Base-by-base conservation (phyloP, 2,113 vertebrate genomes). In the Orcinus orca region DNA sequence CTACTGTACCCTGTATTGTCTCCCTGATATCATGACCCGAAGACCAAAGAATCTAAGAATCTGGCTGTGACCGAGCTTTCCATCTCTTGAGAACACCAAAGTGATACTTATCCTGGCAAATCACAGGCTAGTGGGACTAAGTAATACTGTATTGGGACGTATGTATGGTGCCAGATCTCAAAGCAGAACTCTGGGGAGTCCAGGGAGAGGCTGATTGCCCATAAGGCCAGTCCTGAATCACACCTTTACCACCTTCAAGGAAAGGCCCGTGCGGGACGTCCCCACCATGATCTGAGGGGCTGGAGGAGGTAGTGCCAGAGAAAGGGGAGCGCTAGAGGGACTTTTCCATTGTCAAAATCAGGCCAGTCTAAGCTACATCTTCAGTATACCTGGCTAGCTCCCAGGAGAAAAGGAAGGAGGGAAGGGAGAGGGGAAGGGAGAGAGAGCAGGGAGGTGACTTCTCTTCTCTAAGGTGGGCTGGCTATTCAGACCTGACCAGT, bases 1-100 rank as follows among this genome's bases (percentile, higher is more conserved):
- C 26, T n/a, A 0, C 31, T 10, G 2, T 50, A 5, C 25, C n/a
- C 23, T 36, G 0, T 2, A 5, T 50, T n/a, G 2, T 71, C n/a
- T 84, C 25, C 33, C 58, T 47, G 31, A 50, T 79, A 25, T 4
- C 29, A 38, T 15, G 71, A 6, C 33, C 47, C 12, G 44, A 60
- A 41, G 38, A 87, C 38, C 13, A 23, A 84, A 53, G 31, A 68
- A 89, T n/a, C 62, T 36, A 33, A 89, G 65, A 41, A 13, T 73
- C 67, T 74, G 26, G 38, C 33, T 18, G 20, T 36, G 73, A 65
- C 23, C 20, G 65, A 58, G 26, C 8, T 70, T 71, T 55, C 63
- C 10, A 31, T 9, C 4, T 63, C 65, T 36, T 71, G 44, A n/a
- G 81, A 36, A 38, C 47, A 26, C 17, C 15, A 68, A 68, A 36